Evolutionary conservation across 1,140 invertebrate genomes (phyloP).

Genomic region (Acromyrmex charruanus): DNA sequence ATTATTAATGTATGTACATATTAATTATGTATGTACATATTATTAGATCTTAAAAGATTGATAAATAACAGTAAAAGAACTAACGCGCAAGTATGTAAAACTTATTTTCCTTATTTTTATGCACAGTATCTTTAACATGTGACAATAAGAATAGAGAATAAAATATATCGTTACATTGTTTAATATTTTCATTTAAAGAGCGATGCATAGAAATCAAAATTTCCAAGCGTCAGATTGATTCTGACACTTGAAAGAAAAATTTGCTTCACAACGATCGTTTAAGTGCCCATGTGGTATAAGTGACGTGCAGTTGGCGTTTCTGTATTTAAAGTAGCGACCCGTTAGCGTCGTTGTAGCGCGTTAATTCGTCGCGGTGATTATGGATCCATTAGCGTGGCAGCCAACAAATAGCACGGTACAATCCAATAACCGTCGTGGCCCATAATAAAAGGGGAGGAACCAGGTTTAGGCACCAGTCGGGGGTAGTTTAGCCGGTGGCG

Average conservation of each 20-base stretch:
- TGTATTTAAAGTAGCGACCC: conserved; percentile 66
- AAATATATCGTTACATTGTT: not conserved
- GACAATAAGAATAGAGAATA: not conserved
- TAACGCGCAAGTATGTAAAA: not conserved
- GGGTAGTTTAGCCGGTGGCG: conserved; percentile 80
- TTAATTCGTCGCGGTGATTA: conserved; percentile 84
- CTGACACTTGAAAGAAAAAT: not conserved
- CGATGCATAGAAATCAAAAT: not conserved
- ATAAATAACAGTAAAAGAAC: not conserved
- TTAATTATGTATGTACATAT: too few relatives aligned
- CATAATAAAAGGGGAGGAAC: conserved; percentile 82
- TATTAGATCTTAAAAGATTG: too few relatives aligned
- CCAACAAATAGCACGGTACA: conserved; percentile 84
- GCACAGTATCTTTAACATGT: not conserved
- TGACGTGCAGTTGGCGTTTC: conserved; percentile 33
- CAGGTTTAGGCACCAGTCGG: conserved; percentile 82
- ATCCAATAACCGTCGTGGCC: conserved; percentile 83
- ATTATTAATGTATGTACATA: too few relatives aligned
- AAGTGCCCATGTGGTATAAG: conserved; percentile 33
- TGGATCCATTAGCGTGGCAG: conserved; percentile 85
- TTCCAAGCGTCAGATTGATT: not conserved
- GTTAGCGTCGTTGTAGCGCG: conserved; percentile 68
- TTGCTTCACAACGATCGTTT: conserved; percentile 13
- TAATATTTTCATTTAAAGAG: not conserved
- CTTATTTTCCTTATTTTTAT: not conserved